Evolutionary conservation across 2,113 vertebrate species (phyloP), one percentile per base, ranked within the genome.

Genomic region (Rhadina sibilatrix): DNA sequence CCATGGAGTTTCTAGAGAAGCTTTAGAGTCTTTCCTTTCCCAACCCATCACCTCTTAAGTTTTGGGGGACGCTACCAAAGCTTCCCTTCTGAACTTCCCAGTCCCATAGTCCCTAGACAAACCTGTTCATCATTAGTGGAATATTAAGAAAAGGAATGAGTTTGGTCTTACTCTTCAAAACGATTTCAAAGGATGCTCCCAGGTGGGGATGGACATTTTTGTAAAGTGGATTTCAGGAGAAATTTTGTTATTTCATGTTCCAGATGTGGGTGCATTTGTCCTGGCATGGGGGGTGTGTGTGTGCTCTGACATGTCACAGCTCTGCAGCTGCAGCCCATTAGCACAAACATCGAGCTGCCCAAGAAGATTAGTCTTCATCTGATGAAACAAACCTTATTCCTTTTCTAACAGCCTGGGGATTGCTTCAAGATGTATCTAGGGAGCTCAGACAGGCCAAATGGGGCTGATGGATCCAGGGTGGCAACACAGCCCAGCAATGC

Each of bases 281-380:
- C 31, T 7, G 0, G 3, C 3, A 0, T 33, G 52, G 63, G 9
- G 14, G 2, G 23, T 24, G 57, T 11, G 35, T 60, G 77, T 52
- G 42, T 31, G 87, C 71, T 78, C 71, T 88, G 93, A 56, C 19
- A 28, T 12, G 53, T 69, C 95, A 33, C 87, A 96, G 90, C 77
- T 89, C 93, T 95, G 90, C 96, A 98, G 91, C 96, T 97, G 96
- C 93, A 63, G 92, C 72, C 90, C 35, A 70, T 95, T 95, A 97
- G 80, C 91, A 38, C 77, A 54, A 74, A 65, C 61, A 59, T 46
- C 3, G 31, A 86, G 88, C 87, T 94, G 85, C 90, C 92, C 77
- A 35, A 56, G 91, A 47, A 47, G 86, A 76, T 60, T 83, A 85
- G 56, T 92, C 93, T 89, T 86, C 94, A 52, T 85, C 50, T 3